These are phyloP conservation scores for Melanocharis versteri DNA, from an alignment of 2,113 vertebrate genomes.

Conservation along the genomic window DNA sequence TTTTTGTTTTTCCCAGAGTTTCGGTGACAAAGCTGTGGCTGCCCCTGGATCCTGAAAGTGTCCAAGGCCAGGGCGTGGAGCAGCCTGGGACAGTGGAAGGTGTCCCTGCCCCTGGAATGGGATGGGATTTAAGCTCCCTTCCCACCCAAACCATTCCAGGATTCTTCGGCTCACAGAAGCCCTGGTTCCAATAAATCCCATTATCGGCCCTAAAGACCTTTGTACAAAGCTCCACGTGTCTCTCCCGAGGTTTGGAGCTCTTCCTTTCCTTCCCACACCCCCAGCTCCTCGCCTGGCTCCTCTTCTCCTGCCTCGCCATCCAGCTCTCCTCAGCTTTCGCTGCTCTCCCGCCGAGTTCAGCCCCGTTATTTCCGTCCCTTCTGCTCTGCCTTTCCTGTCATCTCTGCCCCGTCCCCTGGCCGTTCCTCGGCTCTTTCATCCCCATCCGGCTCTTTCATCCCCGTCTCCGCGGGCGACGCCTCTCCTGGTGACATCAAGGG, in stretches of 20 bases:
- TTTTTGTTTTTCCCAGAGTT: neutral
- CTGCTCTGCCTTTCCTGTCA: neutral
- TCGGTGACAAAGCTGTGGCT: neutral
- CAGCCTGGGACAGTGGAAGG: accelerated
- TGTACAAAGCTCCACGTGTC: neutral
- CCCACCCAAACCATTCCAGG: neutral
- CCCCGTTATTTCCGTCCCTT: conserved; percentile 25
- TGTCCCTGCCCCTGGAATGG: neutral
- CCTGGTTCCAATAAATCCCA: neutral
- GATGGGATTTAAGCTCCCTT: neutral
- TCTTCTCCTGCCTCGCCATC: neutral
- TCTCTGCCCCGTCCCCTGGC: neutral
- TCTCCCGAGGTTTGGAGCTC: neutral
- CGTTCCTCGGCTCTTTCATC: neutral
- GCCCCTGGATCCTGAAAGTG: neutral
- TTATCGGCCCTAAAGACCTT: neutral
- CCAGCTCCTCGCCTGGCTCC: neutral
- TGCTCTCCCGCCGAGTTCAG: neutral
- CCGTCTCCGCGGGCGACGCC: neutral
- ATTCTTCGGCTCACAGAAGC: neutral
- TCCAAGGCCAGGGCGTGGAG: neutral
- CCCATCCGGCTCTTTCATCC: neutral
- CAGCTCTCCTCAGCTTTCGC: neutral
- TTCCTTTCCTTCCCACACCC: neutral
- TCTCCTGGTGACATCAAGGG: conserved; percentile 13